Conservation (phyloP, 2,113 vertebrate genomes). For the Anser cygnoides region DNA sequence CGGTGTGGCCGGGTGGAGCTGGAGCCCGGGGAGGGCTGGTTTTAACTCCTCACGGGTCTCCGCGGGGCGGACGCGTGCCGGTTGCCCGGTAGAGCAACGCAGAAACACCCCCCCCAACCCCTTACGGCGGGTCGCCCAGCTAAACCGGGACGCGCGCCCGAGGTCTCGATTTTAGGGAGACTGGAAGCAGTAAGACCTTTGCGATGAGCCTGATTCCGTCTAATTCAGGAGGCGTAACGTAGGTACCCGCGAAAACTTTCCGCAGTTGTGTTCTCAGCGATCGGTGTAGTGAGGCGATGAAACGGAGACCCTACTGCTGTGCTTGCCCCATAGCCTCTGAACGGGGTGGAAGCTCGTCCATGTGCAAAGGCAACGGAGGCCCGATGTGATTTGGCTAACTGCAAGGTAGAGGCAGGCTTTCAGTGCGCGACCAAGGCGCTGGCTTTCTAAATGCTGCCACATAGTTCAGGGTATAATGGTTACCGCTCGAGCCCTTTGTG, state of each 20-base stretch:
- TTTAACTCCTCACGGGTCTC: neutral
- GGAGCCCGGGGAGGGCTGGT: neutral
- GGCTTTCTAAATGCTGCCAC: neutral
- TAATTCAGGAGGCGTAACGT: neutral
- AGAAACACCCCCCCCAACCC: neutral
- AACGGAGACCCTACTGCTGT: accelerated
- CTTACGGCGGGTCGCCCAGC: neutral
- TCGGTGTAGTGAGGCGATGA: neutral
- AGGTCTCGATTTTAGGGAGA: neutral
- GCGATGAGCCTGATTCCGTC: accelerated
- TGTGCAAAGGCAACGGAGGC: neutral
- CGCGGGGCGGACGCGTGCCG: neutral
- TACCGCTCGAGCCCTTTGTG: neutral
- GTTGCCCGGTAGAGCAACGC: neutral
- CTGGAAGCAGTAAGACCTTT: neutral
- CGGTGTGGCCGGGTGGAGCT: neutral
- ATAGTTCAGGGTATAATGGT: neutral
- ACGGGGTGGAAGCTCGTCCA: neutral
- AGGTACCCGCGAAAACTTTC: neutral
- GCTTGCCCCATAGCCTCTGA: neutral
- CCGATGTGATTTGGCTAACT: neutral
- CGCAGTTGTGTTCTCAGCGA: neutral
- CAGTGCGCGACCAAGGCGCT: neutral
- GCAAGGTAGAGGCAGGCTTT: neutral
- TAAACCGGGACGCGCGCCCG: neutral